Base-by-base conservation (phyloP, 2,797 vertebrate genomes). In the Sebastes taczanowskii region DNA sequence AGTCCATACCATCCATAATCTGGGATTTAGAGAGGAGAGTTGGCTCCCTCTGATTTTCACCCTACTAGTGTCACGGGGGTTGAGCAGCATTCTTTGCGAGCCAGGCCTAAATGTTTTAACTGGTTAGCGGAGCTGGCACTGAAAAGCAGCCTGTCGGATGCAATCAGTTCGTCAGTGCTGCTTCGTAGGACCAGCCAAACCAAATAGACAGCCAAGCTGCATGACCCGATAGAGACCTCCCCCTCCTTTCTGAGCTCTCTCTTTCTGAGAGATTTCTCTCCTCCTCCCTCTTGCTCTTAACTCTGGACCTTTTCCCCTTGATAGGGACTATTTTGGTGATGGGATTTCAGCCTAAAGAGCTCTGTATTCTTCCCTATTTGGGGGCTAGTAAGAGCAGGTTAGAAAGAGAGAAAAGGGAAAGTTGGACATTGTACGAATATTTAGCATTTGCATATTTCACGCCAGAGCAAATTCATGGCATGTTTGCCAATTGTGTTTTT, bases 141-240 rank as follows among this genome's bases (percentile, higher is more conserved):
- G 82, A 84, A 81, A 83, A 88, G 65, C 82, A 83, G 89, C 87
- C 88, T 93, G 94, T 93, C 90, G 70, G 91, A 92, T 92, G 86
- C 89, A 88, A 94, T 95, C 89, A 91, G 83, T 74, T 83, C 34
- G 66, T 88, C 74, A 71, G 67, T 64, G 84, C 78, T 77, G 83
- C 87, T 79, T 89, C 74, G 82, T 92, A 86, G 71, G 81, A 74
- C 87, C 86, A 85, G 89, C 91, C 88, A 86, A 86, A 87, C 79
- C 85, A 83, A 90, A 90, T 72, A 86, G 80, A 75, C 78, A 86
- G 87, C 76, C 78, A 75, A 86, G 81, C 82, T 69, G 82, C 74
- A 74, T 80, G 82, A 88, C 83, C 88, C 66, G 81, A 87, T 83
- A 83, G 74, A 49, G 68, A 69, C 87, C 68, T 38, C 74, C 68